These are phyloP conservation scores for Eretmochelys imbricata DNA, from an alignment of 2,113 vertebrate genomes.

Conservation along the genomic window DNA sequence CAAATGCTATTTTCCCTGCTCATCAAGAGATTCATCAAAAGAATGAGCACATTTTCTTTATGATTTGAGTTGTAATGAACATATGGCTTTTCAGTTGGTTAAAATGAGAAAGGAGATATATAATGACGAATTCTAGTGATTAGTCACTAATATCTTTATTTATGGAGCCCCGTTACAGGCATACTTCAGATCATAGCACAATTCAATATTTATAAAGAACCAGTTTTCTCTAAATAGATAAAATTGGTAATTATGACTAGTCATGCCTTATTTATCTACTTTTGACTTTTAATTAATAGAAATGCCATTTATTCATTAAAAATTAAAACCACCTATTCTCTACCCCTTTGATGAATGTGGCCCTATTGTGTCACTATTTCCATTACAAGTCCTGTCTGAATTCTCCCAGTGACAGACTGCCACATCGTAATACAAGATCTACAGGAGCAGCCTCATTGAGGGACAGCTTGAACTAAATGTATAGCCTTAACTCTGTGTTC, in stretches of 20 bases:
- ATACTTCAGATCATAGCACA: conserved; percentile 45
- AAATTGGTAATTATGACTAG: conserved; percentile 55
- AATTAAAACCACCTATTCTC: conserved; percentile 37
- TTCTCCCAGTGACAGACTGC: conserved; percentile 14
- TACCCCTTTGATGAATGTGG: conserved; percentile 52
- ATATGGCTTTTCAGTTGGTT: conserved; percentile 37
- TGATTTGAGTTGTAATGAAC: conserved; percentile 41
- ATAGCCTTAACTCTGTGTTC: neutral
- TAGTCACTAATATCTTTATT: conserved; percentile 58
- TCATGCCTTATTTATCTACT: conserved; percentile 61
- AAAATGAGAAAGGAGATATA: conserved; percentile 57
- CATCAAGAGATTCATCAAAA: conserved; percentile 13
- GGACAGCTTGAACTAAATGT: neutral
- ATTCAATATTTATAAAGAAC: conserved; percentile 61
- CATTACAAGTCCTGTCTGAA: neutral
- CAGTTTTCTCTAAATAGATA: conserved; percentile 60
- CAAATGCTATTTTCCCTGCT: neutral
- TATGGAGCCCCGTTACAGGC: conserved; percentile 45
- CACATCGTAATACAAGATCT: conserved; percentile 1
- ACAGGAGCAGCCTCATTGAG: neutral
- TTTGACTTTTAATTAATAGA: conserved; percentile 67
- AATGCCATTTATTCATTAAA: conserved; percentile 65
- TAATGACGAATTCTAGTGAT: conserved; percentile 50
- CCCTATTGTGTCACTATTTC: conserved; percentile 42
- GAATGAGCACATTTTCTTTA: neutral